Percentiles rank a stretch among this genome's conserved stretches.
phyloP scores from a whole-genome alignment of 2,888 invertebrate species.

The Drosophila nigricruria region DNA sequence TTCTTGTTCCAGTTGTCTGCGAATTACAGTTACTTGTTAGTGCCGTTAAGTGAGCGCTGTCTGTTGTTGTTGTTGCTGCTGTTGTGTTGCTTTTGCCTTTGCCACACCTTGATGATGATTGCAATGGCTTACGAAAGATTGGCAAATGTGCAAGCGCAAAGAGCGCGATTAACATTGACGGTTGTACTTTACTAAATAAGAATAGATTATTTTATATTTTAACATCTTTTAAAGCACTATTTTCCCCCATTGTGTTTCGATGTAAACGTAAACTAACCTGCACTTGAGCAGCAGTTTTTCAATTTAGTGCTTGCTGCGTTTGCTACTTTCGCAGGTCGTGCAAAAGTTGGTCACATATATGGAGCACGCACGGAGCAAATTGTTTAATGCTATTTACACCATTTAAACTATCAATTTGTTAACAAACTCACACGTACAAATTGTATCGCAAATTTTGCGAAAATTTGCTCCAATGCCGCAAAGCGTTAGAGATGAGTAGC shows the following conservation, averaged over 20 bases:
- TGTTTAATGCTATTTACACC: conserved; percentile 49
- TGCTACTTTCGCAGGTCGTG: conserved; percentile 10
- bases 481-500: conserved; percentile 69
- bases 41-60: conserved; percentile 45
- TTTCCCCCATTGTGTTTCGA: conserved; percentile 22
- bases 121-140: conserved; percentile 65
- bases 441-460: conserved; percentile 53
- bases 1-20: conserved; percentile 40
- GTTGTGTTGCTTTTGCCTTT: conserved; percentile 49
- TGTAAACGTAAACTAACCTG: conserved; percentile 63
- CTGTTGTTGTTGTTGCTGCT: conserved; percentile 33
- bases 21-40: conserved; percentile 51
- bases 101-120: conserved; percentile 77
- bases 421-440: conserved; percentile 54
- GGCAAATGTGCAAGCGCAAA: conserved; percentile 76
- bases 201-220: conserved; percentile 40
- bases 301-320: conserved; percentile 25
- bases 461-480: conserved; percentile 66
- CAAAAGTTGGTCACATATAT: conserved; percentile 38
- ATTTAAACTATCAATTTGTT: conserved; percentile 48
- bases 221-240: conserved; percentile 28
- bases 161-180: conserved; percentile 83
- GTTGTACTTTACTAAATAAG: conserved; percentile 53
- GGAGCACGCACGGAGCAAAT: conserved; percentile 43
- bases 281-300: conserved; percentile 56